Base-by-base conservation (phyloP, 2,888 invertebrate genomes). In the Nezara viridula region DNA sequence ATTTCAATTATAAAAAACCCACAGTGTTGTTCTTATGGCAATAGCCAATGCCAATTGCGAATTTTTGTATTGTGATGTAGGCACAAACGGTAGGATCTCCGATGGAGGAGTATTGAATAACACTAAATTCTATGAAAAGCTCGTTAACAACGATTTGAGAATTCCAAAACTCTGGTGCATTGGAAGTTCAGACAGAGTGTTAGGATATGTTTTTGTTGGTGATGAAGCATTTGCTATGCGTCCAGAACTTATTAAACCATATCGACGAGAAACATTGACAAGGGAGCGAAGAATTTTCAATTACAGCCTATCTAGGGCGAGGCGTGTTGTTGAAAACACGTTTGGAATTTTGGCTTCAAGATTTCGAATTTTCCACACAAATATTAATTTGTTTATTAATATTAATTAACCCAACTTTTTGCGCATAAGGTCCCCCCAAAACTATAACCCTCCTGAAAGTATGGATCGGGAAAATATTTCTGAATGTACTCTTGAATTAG, bases 1-100 rank as follows among this genome's bases (percentile, higher is more conserved):
- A 90, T 90, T 92, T 90, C 90, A 92, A 92, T 89, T 91, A 91
- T 88, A 91, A 92, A 91, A 90, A 88, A 88, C 86, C 49, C 90
- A 91, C 90, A 91, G 90, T 89, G 88, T 91, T 37, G 91, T 91
- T 49, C 86, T 92, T 14, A 89, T 92, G 89, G 86, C 89, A 16
- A 86, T 60, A 88, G 88, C 88, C 27, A 88, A 81, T 49, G 88
- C 81, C 73, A 44, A 88, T 32, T 88, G 88, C 81, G 81, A 88
- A 81, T 90, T 90, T 85, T 55, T 88, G 21, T 47, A 60, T 50
- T 89, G 89, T 89, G 85, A 89, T 47, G 37, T 89, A 60, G 86
- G 89, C 32, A 89, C 89, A 44, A 89, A 85, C 86, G 88, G 85
- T 19, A 85, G 85, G 10, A 10, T 85, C 16, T 85, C 85, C 32